Percentiles rank a stretch among this genome's conserved stretches.
These are phyloP conservation scores for Drosophila flavopinicola DNA, from an alignment of 2,888 invertebrate species.

Conservation along the genomic window DNA sequence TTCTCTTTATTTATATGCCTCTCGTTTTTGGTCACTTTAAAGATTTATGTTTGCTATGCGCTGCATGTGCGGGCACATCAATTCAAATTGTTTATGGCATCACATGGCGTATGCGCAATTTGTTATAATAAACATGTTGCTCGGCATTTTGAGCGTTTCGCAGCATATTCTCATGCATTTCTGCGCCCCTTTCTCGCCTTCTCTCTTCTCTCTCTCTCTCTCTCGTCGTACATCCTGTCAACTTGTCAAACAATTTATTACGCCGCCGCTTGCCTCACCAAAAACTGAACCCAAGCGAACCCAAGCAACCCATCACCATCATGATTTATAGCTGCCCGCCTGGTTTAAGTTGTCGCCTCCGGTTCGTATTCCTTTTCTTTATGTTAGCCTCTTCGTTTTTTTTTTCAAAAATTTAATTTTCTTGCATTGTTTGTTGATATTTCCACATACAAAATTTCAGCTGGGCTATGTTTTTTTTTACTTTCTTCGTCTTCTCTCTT, in stretches of 20 bases:
- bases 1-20: constrained; percentile 9
- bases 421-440: constrained; percentile 47
- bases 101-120: constrained; percentile 77
- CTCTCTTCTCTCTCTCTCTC: neutral
- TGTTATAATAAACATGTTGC: constrained; percentile 79
- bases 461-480: constrained; percentile 13
- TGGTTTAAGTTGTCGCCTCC: constrained; percentile 58
- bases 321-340: constrained; percentile 71
- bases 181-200: neutral
- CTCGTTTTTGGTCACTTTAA: constrained; percentile 58
- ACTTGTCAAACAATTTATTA: constrained; percentile 78
- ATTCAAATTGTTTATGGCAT: constrained; percentile 69
- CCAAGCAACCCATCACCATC: constrained; percentile 37
- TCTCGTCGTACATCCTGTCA: constrained; percentile 54
- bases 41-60: constrained; percentile 48
- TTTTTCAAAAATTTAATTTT: constrained; percentile 50
- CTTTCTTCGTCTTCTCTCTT: too few relatives aligned
- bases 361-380: constrained; percentile 25
- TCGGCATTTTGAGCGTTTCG: constrained; percentile 37
- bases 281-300: neutral
- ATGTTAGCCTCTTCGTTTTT: neutral
- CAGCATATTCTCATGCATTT: constrained; percentile 14
- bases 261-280: constrained; percentile 15
- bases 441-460: constrained; percentile 33
- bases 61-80: constrained; percentile 47